A percentile compares a stretch with the other conserved stretches of the same genome.
These are phyloP conservation scores for Cynopterus sphinx DNA, from an alignment of 2,797 vertebrate genomes.

Conservation along the genomic window DNA sequence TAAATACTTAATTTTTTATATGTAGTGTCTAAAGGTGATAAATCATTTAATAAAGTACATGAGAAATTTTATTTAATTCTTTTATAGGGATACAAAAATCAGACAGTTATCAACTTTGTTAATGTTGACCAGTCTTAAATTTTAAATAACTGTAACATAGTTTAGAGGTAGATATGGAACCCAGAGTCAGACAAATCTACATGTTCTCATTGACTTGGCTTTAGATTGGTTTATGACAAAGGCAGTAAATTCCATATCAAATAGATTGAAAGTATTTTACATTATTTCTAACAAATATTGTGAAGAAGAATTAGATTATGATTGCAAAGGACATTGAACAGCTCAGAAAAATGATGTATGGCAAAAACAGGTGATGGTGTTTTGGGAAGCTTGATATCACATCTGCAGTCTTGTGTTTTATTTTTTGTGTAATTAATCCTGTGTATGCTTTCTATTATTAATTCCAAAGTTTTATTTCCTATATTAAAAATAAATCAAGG, in stretches of 20 bases:
- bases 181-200: neutral
- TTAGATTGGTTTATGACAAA: neutral
- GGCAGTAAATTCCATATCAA: neutral
- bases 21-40: neutral
- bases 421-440: neutral
- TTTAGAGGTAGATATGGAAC: neutral
- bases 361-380: neutral
- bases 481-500: slow-evolving; percentile 60
- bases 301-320: neutral
- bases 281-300: neutral
- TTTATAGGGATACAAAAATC: neutral
- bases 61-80: neutral
- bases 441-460: neutral
- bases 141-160: neutral
- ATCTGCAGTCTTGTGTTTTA: neutral
- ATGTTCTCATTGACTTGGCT: neutral
- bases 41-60: neutral
- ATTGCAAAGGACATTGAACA: neutral
- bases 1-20: neutral
- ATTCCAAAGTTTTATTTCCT: slow-evolving; percentile 48
- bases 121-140: neutral
- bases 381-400: neutral
- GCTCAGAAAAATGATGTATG: neutral
- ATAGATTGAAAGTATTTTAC: neutral
- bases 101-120: neutral